Base-by-base conservation (phyloP, 53 echinoderm and acorn worm genomes). In the Arbacia lixula region DNA sequence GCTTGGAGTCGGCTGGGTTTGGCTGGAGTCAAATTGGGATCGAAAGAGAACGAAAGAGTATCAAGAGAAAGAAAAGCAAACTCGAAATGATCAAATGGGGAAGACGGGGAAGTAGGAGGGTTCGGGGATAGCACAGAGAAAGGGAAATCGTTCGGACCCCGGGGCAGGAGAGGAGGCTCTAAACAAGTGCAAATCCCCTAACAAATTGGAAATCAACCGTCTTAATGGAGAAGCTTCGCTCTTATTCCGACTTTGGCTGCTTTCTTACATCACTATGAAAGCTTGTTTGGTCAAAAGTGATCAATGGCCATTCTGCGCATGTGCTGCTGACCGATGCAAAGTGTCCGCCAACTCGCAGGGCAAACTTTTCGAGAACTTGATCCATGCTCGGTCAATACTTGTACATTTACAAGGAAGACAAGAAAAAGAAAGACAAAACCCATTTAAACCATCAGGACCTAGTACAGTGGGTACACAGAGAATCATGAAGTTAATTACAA, bases 111-210 rank as follows among this genome's bases (percentile, higher is more conserved):
- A 49, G 31, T 2, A n/a, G 43, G 71, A 71, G 29, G 25, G 71
- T 5, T 49, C 28, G 24, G 71, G 42, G 42, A 42, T 46, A 10
- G 46, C 6, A 46, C 6, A 46, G 14, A 10, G 57, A 54, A 8
- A 25, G 35, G 54, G 54, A 75, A 54, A 53, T 53, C 55, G 75
- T 40, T 53, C 53, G 12, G 29, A 36, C 55, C 75, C 75, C 36
- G 35, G 33, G 75, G 75, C 53, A 29, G 31, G 40, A 53, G 75
- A 75, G 52, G 75, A 75, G 75, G 54, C 36, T 54, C 75, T 75
- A 75, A 75, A 75, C 75, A 75, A 75, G 75, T 75, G 75, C 75
- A 75, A 75, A 75, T 75, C 75, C 75, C 53, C 75, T 75, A 75
- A 75, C 75, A 75, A 75, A 75, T 75, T 75, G 75, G 75, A 75